These are phyloP conservation scores for Urocitellus parryii DNA, from an alignment of 2,113 vertebrate genomes.

Conservation along the genomic window DNA sequence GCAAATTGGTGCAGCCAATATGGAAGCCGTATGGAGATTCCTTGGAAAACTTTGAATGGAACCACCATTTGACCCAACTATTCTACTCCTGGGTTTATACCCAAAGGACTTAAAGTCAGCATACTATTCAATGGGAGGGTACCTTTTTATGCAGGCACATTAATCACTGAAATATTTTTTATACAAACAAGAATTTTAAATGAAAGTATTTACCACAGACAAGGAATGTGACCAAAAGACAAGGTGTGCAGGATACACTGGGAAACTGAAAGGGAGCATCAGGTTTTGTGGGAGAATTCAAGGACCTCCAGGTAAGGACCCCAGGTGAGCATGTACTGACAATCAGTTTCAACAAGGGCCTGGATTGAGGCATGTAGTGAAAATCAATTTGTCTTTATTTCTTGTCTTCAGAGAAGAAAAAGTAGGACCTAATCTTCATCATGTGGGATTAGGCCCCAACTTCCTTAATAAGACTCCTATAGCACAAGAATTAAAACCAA, in stretches of 20 bases:
- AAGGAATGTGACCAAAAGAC: background rate
- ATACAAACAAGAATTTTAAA: background rate
- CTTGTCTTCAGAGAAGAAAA: background rate
- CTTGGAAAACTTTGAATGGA: no score
- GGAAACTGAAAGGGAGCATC: background rate
- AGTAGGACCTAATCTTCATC: no score
- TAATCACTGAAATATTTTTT: background rate
- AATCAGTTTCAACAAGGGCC: background rate
- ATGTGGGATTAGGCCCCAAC: no score
- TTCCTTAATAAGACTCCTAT: no score
- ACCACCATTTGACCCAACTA: no score
- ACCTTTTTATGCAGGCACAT: background rate
- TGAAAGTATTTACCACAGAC: background rate
- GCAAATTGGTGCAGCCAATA: no score
- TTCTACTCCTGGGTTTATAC: no score
- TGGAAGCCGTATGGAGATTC: no score
- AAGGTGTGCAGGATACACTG: background rate
- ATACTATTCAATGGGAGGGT: background rate
- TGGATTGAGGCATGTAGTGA: background rate
- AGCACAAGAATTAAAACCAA: no score
- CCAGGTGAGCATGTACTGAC: rapidly evolving
- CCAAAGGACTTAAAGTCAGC: no score
- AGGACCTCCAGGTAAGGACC: background rate
- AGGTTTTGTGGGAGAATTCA: background rate
- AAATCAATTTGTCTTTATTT: background rate